phyloP scores from a whole-genome alignment of 2,113 vertebrate genomes.

The Aptenodytes forsteri region DNA sequence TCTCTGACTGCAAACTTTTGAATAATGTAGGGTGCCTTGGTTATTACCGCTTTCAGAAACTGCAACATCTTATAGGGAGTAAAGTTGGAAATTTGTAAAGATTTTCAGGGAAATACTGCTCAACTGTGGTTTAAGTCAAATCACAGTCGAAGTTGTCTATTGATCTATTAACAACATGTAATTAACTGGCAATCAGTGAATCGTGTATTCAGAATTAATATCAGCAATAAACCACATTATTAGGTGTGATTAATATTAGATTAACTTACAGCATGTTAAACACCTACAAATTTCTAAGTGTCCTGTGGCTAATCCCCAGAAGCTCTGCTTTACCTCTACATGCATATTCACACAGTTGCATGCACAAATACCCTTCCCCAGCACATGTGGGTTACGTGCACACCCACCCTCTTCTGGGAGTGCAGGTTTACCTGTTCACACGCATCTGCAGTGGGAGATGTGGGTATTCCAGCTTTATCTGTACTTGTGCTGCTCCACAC shows the following conservation, averaged over 20 bases:
- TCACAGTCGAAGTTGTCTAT: background rate
- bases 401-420: background rate
- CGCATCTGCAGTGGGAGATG: background rate
- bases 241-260: background rate
- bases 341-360: accelerated
- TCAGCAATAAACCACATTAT: background rate
- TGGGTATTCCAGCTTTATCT: background rate
- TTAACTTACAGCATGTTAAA: background rate
- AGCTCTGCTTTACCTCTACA: background rate
- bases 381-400: background rate
- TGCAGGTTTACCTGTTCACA: background rate
- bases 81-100: background rate
- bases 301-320: background rate
- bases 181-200: background rate
- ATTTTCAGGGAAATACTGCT: background rate
- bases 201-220: background rate
- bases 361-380: background rate
- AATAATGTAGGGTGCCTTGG: background rate
- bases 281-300: background rate
- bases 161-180: background rate
- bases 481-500: background rate
- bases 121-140: background rate
- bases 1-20: background rate
- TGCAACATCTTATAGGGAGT: background rate
- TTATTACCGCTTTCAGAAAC: background rate